Percentiles rank a stretch among this genome's conserved stretches.
These are phyloP conservation scores for Aphelenchoides besseyi DNA, from an alignment of 1,140 invertebrate genomes.

Conservation along the genomic window DNA sequence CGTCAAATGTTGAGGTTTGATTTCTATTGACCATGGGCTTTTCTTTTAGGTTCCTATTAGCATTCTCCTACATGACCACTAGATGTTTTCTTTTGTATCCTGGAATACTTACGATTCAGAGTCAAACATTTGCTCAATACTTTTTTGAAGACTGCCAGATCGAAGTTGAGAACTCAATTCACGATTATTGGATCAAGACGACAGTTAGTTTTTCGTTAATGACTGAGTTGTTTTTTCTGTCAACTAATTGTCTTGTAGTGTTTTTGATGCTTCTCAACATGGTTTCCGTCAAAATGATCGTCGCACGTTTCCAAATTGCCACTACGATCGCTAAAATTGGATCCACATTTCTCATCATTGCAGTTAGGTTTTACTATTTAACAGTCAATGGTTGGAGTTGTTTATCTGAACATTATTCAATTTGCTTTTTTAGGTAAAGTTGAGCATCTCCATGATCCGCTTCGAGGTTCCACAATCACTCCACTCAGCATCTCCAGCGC, in stretches of 20 bases:
- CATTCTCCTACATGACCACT: background rate
- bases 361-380: slow-evolving; percentile 6
- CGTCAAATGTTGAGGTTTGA: too few relatives aligned
- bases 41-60: background rate
- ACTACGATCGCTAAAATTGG: slow-evolving; percentile 41
- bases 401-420: slow-evolving; percentile 3
- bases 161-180: background rate
- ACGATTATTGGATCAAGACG: background rate
- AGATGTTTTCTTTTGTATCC: background rate
- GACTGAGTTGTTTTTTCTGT: background rate
- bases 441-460: slow-evolving; percentile 45
- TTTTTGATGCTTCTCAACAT: slow-evolving; percentile 44
- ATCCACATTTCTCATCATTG: slow-evolving; percentile 7
- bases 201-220: slow-evolving; percentile 16
- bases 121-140: slow-evolving; percentile 48
- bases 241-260: slow-evolving; percentile 20
- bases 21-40: too few relatives aligned
- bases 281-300: slow-evolving; percentile 42
- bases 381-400: slow-evolving; percentile 2
- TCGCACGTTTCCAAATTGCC: slow-evolving; percentile 54
- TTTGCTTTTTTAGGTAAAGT: slow-evolving; percentile 40
- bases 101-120: slow-evolving; percentile 41
- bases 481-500: slow-evolving; percentile 32
- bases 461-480: slow-evolving; percentile 28
- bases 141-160: slow-evolving; percentile 36